Evolutionary conservation across 30 jellyfish, hydroid and myxozoan species (phyloP).

Genomic region (Cassiopea andromeda): DNA sequence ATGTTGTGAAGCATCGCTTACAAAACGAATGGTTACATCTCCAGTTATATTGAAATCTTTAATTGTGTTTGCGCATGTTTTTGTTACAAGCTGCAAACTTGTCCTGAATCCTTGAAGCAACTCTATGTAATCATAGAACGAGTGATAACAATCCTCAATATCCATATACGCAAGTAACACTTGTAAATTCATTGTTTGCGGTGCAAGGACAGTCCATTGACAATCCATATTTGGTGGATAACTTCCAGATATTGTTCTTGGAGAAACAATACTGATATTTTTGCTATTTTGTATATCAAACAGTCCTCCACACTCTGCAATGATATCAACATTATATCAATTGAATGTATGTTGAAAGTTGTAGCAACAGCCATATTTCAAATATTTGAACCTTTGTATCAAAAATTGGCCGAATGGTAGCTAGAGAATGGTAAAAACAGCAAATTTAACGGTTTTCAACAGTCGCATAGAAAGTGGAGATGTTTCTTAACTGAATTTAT

Average conservation of each 20-base stretch:
- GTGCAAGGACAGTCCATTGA: slow-evolving; percentile 18
- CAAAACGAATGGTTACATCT: slow-evolving; percentile 28
- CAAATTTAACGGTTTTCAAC: too few relatives aligned
- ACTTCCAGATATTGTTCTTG: not conserved
- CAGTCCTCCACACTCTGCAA: slow-evolving; percentile 23
- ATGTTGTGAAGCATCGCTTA: not conserved
- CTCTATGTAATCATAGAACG: slow-evolving; percentile 16
- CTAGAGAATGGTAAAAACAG: too few relatives aligned
- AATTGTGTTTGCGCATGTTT: not conserved
- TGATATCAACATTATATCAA: not conserved
- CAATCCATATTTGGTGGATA: slow-evolving; percentile 15
- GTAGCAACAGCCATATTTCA: too few relatives aligned
- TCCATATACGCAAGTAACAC: slow-evolving; percentile 3
- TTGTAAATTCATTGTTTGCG: not conserved
- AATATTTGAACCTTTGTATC: too few relatives aligned
- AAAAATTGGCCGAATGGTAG: too few relatives aligned
- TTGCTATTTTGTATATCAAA: not conserved
- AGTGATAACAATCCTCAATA: not conserved
- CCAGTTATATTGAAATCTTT: not conserved
- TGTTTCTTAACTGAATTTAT: too few relatives aligned
- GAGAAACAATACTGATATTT: not conserved
- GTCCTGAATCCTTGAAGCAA: slow-evolving; percentile 4
- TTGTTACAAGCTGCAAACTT: slow-evolving; percentile 1
- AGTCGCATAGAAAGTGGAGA: too few relatives aligned
- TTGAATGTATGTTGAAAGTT: not conserved